phyloP scores from a whole-genome alignment of 2,113 vertebrate species.

The Ameiurus melas region DNA sequence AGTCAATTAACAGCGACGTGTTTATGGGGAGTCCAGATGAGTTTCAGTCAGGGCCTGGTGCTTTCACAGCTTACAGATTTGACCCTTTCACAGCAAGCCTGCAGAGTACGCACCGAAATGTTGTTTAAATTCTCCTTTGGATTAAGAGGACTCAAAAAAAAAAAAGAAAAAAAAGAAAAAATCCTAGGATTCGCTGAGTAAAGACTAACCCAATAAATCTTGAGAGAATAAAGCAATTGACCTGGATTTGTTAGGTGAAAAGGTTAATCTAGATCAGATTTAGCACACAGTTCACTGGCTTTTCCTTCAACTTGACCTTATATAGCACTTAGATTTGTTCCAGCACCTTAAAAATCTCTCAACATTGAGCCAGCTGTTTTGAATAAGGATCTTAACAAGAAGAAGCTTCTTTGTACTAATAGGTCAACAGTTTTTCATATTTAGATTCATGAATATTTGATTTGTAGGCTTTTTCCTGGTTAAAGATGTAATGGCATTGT shows the following conservation, averaged over 20 bases:
- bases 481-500: background rate
- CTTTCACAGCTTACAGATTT: conserved; percentile 55
- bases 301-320: conserved; percentile 31
- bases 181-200: conserved; percentile 15
- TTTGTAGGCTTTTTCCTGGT: too few species aligned
- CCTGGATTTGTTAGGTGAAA: conserved; percentile 40
- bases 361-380: background rate
- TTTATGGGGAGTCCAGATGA: conserved; percentile 72
- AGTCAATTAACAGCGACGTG: conserved; percentile 75
- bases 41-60: conserved; percentile 62
- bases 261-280: conserved; percentile 36
- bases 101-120: conserved; percentile 38
- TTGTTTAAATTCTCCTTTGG: conserved; percentile 41
- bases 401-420: background rate
- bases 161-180: background rate
- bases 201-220: conserved; percentile 34
- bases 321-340: background rate
- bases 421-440: background rate
- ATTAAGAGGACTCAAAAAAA: background rate
- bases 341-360: background rate
- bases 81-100: conserved; percentile 48
- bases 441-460: background rate
- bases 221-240: conserved; percentile 11
- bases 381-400: background rate
- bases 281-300: background rate